Conservation (phyloP, 1,140 invertebrate species). For the Drosophila takahashii region DNA sequence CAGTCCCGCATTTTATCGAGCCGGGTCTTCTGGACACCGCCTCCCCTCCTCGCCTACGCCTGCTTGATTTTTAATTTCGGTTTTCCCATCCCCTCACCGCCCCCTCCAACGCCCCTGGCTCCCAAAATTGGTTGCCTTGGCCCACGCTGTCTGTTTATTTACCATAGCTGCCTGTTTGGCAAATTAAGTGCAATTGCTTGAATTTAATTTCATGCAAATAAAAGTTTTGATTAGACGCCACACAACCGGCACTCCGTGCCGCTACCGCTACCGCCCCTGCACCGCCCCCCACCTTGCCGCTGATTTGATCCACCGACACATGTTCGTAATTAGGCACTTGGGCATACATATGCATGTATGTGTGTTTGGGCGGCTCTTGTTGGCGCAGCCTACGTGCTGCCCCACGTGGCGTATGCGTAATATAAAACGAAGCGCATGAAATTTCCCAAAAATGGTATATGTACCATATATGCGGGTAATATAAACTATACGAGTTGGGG, state of each 20-base stretch:
- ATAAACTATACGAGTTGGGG: conserved; percentile 42
- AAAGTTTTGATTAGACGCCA: conserved; percentile 80
- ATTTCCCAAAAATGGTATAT: conserved; percentile 25
- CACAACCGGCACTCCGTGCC: neutral
- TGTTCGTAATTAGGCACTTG: conserved; percentile 79
- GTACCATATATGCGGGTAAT: conserved; percentile 25
- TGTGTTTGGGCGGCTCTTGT: conserved; percentile 35
- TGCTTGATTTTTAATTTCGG: conserved; percentile 78
- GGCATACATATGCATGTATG: conserved; percentile 29
- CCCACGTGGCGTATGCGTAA: conserved; percentile 62
- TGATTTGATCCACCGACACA: conserved; percentile 50
- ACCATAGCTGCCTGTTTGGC: conserved; percentile 74
- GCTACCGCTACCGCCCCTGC: neutral
- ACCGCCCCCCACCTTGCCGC: conserved; percentile 1
- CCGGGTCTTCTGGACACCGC: neutral
- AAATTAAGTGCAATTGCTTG: conserved; percentile 84
- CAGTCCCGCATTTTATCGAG: conserved; percentile 40
- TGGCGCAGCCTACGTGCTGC: conserved; percentile 50
- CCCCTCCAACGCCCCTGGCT: neutral
- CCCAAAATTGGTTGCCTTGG: conserved; percentile 20
- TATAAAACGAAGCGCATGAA: conserved; percentile 47
- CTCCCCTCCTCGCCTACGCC: conserved; percentile 40
- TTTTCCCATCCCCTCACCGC: conserved; percentile 3
- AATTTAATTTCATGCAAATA: conserved; percentile 84
- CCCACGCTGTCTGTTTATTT: conserved; percentile 72